Base-by-base conservation (phyloP, 2,888 invertebrate genomes). In the Dromius quadrimaculatus region DNA sequence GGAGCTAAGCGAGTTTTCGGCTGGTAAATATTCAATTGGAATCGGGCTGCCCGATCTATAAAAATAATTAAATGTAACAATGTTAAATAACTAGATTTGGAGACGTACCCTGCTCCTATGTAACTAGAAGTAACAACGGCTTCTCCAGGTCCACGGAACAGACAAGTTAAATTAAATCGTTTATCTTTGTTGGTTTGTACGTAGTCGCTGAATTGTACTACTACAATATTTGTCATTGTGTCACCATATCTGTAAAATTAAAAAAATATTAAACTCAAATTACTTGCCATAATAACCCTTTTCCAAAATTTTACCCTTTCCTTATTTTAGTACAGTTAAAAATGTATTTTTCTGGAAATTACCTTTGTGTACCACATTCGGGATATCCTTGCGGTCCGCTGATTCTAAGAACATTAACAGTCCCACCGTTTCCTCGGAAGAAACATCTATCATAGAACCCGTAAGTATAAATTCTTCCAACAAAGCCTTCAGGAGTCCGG, bases 301-400 rank as follows among this genome's bases (percentile, higher is more conserved):
- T n/a, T n/a, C n/a, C n/a, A n/a, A n/a, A n/a, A n/a, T n/a, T n/a
- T n/a, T n/a, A n/a, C n/a, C n/a, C n/a, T n/a, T n/a, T 36, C 9
- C 11, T 41, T 13, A 17, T 19, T 62, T 34, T 11, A 63, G 54
- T 15, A 43, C 20, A 78, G 81, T 36, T 36, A 6, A 2, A 36
- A 3, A 36, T 2, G 36, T 36, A 6, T 11, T 11, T 34, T 34
- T 34, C 9, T 34, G 34, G 8, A 6, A 1, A 45, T 77, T 93
- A 93, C 81, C 92, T 85, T 79, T 94, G 93, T 1, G 95, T 95
- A 47, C 95, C 95, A 82, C 95, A 95, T 82, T 95, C 94, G 0
- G 95, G 95, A 81, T 94, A 95, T n/a, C 95, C 95, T 81, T 94
- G 93, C 1, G 93, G 91, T 11, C 95, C 94, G 76, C 93, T 92